Evolutionary conservation across 2,113 vertebrate species (phyloP), one percentile per base, ranked within the genome.

Genomic region (Smithornis capensis): DNA sequence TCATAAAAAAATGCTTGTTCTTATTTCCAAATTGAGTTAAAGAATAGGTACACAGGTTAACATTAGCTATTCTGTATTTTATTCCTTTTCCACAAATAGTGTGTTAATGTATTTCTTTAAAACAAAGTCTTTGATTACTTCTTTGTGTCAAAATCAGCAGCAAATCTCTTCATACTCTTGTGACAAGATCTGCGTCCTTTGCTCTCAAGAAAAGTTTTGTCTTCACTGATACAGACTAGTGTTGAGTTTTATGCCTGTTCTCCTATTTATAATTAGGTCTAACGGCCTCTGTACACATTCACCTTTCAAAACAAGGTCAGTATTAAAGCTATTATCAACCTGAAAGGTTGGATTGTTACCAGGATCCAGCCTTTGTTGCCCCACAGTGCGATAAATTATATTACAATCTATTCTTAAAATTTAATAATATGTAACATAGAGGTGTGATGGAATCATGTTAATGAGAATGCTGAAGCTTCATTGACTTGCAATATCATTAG

Each of bases 401-500:
- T 89, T 94, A 70, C 86, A 70, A 69, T 67, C 76, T 93, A 89
- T 63, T 93, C 88, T 86, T 94, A 93, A 95, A 95, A 94, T 89
- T 92, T 94, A 92, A 94, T 96, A 95, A 92, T 96, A 97, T 65
- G 71, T 95, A 94, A 94, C 83, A 52, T 29, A 75, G 80, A 92
- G 50, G 89, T 91, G 92, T 96, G 87, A 90, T 95, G 74, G 92
- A 94, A 89, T 94, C 64, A 74, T 50, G 64, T 93, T 95, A 95
- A 96, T 93, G 92, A 95, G 89, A 94, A 89, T n/a, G 52, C 92
- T 84, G 91, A 96, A 94, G 95, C 92, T 95, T 95, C 92, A 94
- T 92, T 94, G 91, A 94, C 92, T 95, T 96, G 89, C 91, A 95
- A 71, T 94, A 82, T 95, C 87, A 92, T 97, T 97, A 94, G 89